A percentile compares a stretch with the other conserved stretches of the same genome.
These are phyloP conservation scores for Celastrina argiolus DNA, from an alignment of 2,888 invertebrate genomes.

Conservation along the genomic window DNA sequence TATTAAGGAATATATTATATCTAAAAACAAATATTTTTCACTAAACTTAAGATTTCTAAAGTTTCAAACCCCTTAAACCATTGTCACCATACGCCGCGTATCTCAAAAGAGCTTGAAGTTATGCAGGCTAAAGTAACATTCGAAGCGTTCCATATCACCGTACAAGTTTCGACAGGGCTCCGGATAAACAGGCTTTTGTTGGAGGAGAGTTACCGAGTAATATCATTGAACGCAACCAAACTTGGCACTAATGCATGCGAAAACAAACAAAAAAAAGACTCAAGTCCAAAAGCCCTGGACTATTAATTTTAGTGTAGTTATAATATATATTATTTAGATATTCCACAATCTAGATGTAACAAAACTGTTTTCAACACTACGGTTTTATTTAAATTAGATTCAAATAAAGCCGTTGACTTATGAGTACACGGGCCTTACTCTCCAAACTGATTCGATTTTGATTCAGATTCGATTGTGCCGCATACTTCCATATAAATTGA, in stretches of 20 bases:
- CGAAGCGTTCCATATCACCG: slow-evolving; percentile 26
- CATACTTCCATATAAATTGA: too few relatives aligned
- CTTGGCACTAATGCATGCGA: slow-evolving; percentile 23
- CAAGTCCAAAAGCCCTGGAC: not conserved
- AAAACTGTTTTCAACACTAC: not conserved
- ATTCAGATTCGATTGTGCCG: too few relatives aligned
- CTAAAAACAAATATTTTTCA: too few relatives aligned
- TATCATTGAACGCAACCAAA: slow-evolving; percentile 21
- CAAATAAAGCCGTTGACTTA: too few relatives aligned
- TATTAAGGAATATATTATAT: too few relatives aligned
- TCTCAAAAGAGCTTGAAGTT: slow-evolving; percentile 25
- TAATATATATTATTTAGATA: not conserved
- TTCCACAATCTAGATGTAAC: not conserved
- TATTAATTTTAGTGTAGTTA: not conserved
- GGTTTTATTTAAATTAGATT: too few relatives aligned
- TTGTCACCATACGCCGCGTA: slow-evolving; percentile 21
- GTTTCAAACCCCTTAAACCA: not conserved
- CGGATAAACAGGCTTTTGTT: slow-evolving; percentile 30
- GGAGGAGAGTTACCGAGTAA: slow-evolving; percentile 25
- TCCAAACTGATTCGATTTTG: too few relatives aligned
- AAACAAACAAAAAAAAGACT: slow-evolving; percentile 3
- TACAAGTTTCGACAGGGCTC: slow-evolving; percentile 33
- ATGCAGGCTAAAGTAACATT: slow-evolving; percentile 27
- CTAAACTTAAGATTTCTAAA: too few relatives aligned
- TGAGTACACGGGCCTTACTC: too few relatives aligned